A percentile compares a stretch with the other conserved stretches of the same genome.
These are phyloP conservation scores for Drosophila pseudotakahashii DNA, from an alignment of 2,888 invertebrate genomes.

Conservation along the genomic window DNA sequence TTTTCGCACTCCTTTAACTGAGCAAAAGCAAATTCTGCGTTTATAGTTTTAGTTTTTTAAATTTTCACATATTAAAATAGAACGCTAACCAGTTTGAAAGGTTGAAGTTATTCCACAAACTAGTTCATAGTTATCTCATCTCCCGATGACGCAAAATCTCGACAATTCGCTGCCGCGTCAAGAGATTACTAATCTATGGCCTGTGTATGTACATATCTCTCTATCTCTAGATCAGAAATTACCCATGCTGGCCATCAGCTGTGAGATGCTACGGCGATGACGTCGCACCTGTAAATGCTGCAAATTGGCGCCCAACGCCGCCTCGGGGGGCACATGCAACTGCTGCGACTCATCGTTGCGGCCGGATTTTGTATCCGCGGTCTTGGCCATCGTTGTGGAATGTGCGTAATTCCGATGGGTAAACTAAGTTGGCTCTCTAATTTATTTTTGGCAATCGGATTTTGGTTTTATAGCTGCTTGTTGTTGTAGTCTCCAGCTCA, in stretches of 20 bases:
- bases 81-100: constrained; percentile 55
- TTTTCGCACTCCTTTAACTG: neutral
- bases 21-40: neutral
- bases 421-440: constrained; percentile 13
- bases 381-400: constrained; percentile 22
- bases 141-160: constrained; percentile 46
- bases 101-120: constrained; percentile 43
- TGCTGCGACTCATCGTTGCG: constrained; percentile 35
- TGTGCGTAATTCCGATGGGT: neutral
- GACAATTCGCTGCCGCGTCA: neutral
- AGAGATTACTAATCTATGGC: constrained; percentile 32
- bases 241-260: constrained; percentile 83
- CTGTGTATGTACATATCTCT: constrained; percentile 14
- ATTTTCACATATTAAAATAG: constrained; percentile 53
- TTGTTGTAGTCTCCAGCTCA: constrained; percentile 41
- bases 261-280: constrained; percentile 84
- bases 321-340: constrained; percentile 33
- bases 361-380: neutral
- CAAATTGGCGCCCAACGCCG: constrained; percentile 40
- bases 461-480: constrained; percentile 49
- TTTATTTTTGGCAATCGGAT: constrained; percentile 54
- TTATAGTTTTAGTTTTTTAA: constrained; percentile 16
- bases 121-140: constrained; percentile 43
- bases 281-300: constrained; percentile 68
- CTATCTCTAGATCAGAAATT: constrained; percentile 44